Evolutionary conservation across 2,888 invertebrate species (phyloP).

Genomic region (Eupithecia pulchellata): DNA sequence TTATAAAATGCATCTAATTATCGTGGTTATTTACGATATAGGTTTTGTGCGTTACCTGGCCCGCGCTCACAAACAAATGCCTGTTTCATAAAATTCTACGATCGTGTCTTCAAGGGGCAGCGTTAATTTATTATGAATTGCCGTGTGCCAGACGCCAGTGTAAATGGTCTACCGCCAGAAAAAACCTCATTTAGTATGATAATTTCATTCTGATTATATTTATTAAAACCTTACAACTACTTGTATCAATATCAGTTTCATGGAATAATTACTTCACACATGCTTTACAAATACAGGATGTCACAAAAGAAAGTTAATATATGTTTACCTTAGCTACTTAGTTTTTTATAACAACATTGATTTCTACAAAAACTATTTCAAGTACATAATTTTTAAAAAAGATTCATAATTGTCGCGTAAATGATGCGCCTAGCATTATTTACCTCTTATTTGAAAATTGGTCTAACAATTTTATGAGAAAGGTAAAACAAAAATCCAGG

Average conservation of each 20-base stretch:
- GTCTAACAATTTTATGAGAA: neutral
- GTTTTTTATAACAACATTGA: neutral
- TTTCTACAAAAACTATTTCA: no score
- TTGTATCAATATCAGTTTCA: constrained; percentile 23
- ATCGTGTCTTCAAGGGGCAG: no score
- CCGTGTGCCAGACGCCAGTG: no score
- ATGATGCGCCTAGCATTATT: neutral
- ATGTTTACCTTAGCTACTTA: neutral
- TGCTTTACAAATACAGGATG: neutral
- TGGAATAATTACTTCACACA: constrained; percentile 30
- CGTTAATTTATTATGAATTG: no score
- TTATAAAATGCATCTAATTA: no score
- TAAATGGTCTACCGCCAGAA: no score
- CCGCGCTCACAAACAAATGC: no score
- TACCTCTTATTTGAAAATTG: neutral
- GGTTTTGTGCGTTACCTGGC: no score
- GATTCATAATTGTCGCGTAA: neutral
- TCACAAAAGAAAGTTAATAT: neutral
- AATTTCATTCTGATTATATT: constrained; percentile 21
- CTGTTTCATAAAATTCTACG: no score
- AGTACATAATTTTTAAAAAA: no score
- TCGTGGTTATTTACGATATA: no score
- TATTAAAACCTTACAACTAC: constrained; percentile 24
- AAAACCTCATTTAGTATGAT: no score
- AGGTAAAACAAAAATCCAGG: neutral